A percentile compares a stretch with the other conserved stretches of the same genome.
phyloP scores from a whole-genome alignment of 2,888 invertebrate genomes.

The Cyclophora albipunctata region DNA sequence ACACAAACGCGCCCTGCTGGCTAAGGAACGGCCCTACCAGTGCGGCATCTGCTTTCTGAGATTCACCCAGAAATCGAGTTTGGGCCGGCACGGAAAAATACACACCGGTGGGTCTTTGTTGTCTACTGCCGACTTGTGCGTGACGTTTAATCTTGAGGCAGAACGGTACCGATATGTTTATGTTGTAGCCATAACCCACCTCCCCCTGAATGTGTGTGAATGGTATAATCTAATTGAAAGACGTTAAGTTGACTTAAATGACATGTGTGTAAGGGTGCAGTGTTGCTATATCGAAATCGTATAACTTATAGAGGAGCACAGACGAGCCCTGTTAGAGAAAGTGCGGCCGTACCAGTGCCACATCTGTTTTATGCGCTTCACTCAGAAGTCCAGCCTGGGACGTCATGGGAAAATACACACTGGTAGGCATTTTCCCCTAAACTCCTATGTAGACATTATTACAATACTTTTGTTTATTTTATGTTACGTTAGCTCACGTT shows the following conservation, averaged over 20 bases:
- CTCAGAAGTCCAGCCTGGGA: conserved; percentile 84
- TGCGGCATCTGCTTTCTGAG: conserved; percentile 79
- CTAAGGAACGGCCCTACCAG: conserved; percentile 76
- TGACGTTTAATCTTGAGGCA: conserved; percentile 57
- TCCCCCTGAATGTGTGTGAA: conserved; percentile 71
- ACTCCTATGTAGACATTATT: conserved; percentile 63
- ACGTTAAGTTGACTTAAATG: conserved; percentile 38
- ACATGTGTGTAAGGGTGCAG: conserved; percentile 51
- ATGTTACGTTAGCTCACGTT: conserved; percentile 59
- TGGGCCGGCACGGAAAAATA: conserved; percentile 80
- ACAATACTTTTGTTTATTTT: conserved; percentile 43
- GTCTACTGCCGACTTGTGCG: conserved; percentile 49
- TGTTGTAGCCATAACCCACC: conserved; percentile 46
- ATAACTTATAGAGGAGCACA: conserved; percentile 76
- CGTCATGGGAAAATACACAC: conserved; percentile 84
- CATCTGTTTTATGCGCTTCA: conserved; percentile 83
- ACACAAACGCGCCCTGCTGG: conserved; percentile 65
- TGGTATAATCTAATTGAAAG: conserved; percentile 46
- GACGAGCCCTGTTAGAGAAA: conserved; percentile 77
- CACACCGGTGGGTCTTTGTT: conserved; percentile 73
- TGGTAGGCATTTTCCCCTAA: conserved; percentile 76
- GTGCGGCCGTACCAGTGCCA: conserved; percentile 82
- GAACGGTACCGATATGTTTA: conserved; percentile 46
- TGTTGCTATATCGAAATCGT: conserved; percentile 71
- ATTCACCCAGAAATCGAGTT: conserved; percentile 81